Evolutionary conservation across 1,140 invertebrate species (phyloP), one percentile per base, ranked within the genome.

Genomic region (Euwallacea similis): DNA sequence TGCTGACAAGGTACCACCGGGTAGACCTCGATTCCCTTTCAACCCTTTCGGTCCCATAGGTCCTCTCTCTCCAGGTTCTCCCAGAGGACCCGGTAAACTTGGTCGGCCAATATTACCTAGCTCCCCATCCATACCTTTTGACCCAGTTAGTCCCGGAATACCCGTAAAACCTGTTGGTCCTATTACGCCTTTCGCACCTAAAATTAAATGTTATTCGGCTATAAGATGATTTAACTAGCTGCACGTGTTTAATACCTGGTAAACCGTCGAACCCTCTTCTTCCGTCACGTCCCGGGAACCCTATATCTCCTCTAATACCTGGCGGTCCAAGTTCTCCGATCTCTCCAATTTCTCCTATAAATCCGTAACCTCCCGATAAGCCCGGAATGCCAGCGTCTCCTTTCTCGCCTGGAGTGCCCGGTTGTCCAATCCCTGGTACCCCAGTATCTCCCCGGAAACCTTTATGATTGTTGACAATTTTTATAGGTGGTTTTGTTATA

Each of bases 21-120:
- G 86, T 47, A 88, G 86, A 60, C 92, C 92, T 67, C 79, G 78
- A 13, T 82, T 73, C 70, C 92, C 91, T 80, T 90, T 90, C 8
- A 77, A 68, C 68, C 89, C 89, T 33, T 74, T 73, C 53, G 73
- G 54, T 60, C 89, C 89, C 41, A 76, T 73, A 16, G 66, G 55
- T 66, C 86, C 84, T 59, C 55, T 59, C 44, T 65, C 46, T 42
- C 88, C 88, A 10, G 74, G 71, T 41, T 79, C 75, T 54, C 87
- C 87, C 11, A 69, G 43, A 41, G 79, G 75, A 15, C 84, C 84
- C 7, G 74, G 74, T 63, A 77, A 50, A 43, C 84, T 86, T 63
- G 83, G 82, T 63, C 76, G 63, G 71, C 88, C 88, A 78, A 86
- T 84, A 56, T 71, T 53, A 42, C 87, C 88, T 9, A 82, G 84